Base-by-base conservation (phyloP, 1,140 invertebrate species). In the Oreohelix idahoensis region DNA sequence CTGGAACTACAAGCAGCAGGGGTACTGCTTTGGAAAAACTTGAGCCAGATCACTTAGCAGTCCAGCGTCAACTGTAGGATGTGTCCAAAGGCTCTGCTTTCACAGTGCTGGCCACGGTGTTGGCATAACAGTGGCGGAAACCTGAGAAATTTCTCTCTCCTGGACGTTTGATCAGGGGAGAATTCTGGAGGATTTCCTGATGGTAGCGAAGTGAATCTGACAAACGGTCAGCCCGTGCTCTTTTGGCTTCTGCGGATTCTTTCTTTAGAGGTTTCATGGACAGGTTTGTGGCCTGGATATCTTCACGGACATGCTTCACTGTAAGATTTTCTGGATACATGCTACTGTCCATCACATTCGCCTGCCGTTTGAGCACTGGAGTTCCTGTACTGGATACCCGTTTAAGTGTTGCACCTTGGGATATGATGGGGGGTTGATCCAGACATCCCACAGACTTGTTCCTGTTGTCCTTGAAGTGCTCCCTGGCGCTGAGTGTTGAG, bases 111-210 rank as follows among this genome's bases (percentile, higher is more conserved):
- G 26, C n/a, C 13, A 82, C 71, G 8, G 71, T 82, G 80, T 82
- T 82, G 80, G 80, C 80, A 39, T 85, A 85, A 70, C 81, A 85
- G 49, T 85, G 81, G 5, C 84, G 78, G 53, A 85, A 85, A 4
- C 84, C 84, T 2, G 84, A 83, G 29, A 82, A 79, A 53, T 85
- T 81, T 39, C 81, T 71, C 63, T 85, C 84, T 17, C 82, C 51
- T 26, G 78, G 84, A 26, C 73, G 71, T 38, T 83, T 85, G 29
- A 83, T 79, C 51, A 83, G 53, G 23, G 84, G 84, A 23, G 84
- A 85, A 66, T 85, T 85, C 73, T 85, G 76, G n/a, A 85, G 73
- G 32, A 85, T 85, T 70, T 85, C 84, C 42, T 85, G 84, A 32
- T 85, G 84, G 70, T 80, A 83, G 0, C 84, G 49, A 1, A 85